These are phyloP conservation scores for Microcaecilia unicolor DNA, from an alignment of 2,797 vertebrate genomes.

Conservation along the genomic window DNA sequence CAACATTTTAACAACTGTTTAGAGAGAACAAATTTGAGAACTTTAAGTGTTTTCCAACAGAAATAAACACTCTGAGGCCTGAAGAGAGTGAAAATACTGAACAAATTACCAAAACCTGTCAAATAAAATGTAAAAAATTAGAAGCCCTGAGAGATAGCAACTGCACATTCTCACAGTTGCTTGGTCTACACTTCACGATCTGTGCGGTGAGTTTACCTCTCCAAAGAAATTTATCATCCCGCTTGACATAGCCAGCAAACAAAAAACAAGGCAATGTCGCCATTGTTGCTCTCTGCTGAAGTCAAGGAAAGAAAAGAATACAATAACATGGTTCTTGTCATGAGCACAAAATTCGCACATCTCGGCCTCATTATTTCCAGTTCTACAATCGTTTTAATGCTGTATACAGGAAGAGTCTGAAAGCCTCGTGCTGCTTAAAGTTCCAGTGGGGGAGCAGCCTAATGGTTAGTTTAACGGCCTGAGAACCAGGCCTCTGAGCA, in stretches of 20 bases:
- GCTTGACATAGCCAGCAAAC: conserved; percentile 12
- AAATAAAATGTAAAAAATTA: neutral
- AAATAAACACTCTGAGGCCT: conserved; percentile 5
- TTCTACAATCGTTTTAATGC: no score
- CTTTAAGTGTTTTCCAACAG: conserved; percentile 6
- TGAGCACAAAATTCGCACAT: no score
- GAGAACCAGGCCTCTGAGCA: no score
- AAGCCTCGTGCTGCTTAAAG: no score
- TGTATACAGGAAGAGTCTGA: no score
- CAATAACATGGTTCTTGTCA: no score
- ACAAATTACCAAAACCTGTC: neutral
- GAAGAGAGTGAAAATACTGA: conserved; percentile 6
- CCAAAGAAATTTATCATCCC: conserved; percentile 21
- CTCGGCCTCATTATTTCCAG: no score
- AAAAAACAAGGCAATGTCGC: neutral
- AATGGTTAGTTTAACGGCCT: no score
- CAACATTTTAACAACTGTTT: neutral
- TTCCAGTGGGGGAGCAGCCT: no score
- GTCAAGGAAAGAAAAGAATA: neutral
- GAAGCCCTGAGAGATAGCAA: neutral
- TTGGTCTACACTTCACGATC: neutral
- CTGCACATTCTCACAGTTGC: conserved; percentile 7
- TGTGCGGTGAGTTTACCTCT: neutral
- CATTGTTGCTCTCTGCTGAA: neutral
- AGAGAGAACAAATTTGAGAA: conserved; percentile 2